A percentile compares a stretch with the other conserved stretches of the same genome.
phyloP scores from a whole-genome alignment of 1,140 invertebrate genomes.

The Psix sp. region DNA sequence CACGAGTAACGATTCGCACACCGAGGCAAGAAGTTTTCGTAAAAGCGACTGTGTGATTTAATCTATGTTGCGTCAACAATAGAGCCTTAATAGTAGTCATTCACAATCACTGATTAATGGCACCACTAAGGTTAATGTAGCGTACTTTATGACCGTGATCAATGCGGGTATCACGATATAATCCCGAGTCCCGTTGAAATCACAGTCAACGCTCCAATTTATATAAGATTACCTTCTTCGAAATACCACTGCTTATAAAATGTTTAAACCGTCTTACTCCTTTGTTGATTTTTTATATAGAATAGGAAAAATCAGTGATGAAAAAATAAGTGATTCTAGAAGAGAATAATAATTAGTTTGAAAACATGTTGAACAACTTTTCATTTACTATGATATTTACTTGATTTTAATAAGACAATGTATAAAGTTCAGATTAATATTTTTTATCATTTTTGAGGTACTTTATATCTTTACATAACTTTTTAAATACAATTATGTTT shows the following conservation, averaged over 20 bases:
- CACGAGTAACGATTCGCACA: slow-evolving; percentile 6
- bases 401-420: no score
- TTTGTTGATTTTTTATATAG: no score
- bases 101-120: slow-evolving; percentile 54
- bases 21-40: slow-evolving; percentile 1
- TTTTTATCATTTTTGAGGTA: no score
- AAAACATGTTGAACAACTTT: no score
- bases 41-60: slow-evolving; percentile 34
- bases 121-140: slow-evolving; percentile 50
- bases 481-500: no score
- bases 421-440: no score
- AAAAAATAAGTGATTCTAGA: no score
- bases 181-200: slow-evolving; percentile 46
- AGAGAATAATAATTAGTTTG: no score
- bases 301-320: no score
- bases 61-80: slow-evolving; percentile 57
- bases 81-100: slow-evolving; percentile 50
- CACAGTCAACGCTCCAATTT: slow-evolving; percentile 29
- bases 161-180: slow-evolving; percentile 48
- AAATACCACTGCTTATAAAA: slow-evolving; percentile 34
- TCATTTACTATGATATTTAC: no score
- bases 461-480: no score
- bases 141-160: slow-evolving; percentile 53
- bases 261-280: no score
- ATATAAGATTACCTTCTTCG: slow-evolving; percentile 38